Evolutionary conservation across 2,113 vertebrate genomes (phyloP).

Genomic region (Clarias batrachus): DNA sequence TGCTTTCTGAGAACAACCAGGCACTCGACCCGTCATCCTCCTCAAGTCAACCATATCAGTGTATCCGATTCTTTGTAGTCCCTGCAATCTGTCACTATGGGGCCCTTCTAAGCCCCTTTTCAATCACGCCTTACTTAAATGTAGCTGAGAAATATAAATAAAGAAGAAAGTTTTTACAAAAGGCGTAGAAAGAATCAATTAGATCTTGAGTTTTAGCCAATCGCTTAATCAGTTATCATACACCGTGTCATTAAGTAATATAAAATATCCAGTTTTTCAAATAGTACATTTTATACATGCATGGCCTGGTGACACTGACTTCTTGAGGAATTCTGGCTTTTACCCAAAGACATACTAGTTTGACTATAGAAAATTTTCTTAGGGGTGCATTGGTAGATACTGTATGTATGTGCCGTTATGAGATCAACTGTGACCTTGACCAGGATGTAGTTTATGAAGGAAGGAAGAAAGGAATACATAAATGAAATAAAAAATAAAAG

Average conservation of each 20-base stretch:
- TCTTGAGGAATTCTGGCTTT: neutral
- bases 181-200: neutral
- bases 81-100: conserved; percentile 51
- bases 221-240: neutral
- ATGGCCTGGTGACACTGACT: neutral
- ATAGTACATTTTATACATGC: neutral
- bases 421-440: neutral
- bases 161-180: neutral
- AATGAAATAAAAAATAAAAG: too few species aligned
- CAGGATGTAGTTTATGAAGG: neutral
- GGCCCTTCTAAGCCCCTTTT: conserved; percentile 23
- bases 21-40: conserved; percentile 35
- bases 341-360: neutral
- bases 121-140: neutral
- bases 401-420: neutral
- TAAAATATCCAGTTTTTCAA: too few species aligned
- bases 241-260: neutral
- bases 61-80: conserved; percentile 30
- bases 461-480: too few species aligned
- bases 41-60: conserved; percentile 37
- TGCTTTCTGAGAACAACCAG: conserved; percentile 54
- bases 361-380: neutral
- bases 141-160: neutral
- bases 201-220: neutral
- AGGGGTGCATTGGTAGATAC: neutral